These are phyloP conservation scores for Drosophila melanosoma DNA, from an alignment of 2,888 invertebrate species.

Conservation along the genomic window DNA sequence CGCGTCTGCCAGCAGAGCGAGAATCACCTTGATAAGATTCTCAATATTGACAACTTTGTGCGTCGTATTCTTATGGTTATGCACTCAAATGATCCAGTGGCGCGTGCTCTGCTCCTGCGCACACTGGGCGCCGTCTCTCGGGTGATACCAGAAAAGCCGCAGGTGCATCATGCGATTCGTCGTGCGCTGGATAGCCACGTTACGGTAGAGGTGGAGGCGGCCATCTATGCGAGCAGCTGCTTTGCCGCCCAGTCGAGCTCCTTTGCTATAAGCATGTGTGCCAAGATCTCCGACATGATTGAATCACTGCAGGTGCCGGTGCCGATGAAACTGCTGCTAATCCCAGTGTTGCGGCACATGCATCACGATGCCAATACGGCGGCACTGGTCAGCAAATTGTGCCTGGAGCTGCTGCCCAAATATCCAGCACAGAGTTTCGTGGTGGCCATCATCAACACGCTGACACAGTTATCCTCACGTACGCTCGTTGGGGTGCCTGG, in stretches of 20 bases:
- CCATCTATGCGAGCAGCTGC: constrained; percentile 96
- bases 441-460: constrained; percentile 92
- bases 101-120: constrained; percentile 93
- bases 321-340: constrained; percentile 94
- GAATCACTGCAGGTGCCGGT: constrained; percentile 96
- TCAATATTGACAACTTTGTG: constrained; percentile 97
- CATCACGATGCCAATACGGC: constrained; percentile 91
- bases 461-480: constrained; percentile 94
- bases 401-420: constrained; percentile 90
- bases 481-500: constrained; percentile 96
- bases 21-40: constrained; percentile 97
- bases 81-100: constrained; percentile 98
- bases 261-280: constrained; percentile 98
- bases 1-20: constrained; percentile 98
- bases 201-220: constrained; percentile 97
- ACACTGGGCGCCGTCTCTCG: constrained; percentile 96
- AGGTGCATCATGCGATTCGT: constrained; percentile 97
- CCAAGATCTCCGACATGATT: constrained; percentile 97
- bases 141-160: constrained; percentile 96
- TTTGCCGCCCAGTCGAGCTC: constrained; percentile 97
- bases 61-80: constrained; percentile 96
- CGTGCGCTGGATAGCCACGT: constrained; percentile 97
- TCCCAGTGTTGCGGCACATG: constrained; percentile 96
- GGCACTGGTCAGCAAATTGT: constrained; percentile 89
- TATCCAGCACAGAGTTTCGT: constrained; percentile 93